phyloP scores from a whole-genome alignment of 2,113 vertebrate genomes.

The Chascanopsetta lugubris region DNA sequence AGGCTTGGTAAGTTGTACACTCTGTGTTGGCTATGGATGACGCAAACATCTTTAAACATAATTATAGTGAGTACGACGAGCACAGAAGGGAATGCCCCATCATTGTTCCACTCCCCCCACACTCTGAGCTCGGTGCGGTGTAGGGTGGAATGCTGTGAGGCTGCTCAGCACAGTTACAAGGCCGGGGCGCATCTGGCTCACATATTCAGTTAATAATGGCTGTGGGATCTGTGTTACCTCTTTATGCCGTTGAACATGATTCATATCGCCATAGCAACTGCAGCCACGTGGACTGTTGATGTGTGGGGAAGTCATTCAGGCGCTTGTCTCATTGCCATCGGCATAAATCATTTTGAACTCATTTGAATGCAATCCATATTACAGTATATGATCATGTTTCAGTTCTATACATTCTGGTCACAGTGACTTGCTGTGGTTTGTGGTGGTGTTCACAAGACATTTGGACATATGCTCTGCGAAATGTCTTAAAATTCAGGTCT shows the following conservation, averaged over 20 bases:
- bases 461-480: no score
- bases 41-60: constrained; percentile 23
- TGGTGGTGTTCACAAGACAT: neutral
- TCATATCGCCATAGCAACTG: constrained; percentile 27
- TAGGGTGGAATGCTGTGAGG: neutral
- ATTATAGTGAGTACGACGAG: neutral
- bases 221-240: constrained; percentile 10
- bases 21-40: constrained; percentile 32
- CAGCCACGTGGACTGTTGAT: neutral
- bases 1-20: neutral
- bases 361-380: neutral
- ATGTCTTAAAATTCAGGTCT: no score
- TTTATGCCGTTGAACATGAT: constrained; percentile 2
- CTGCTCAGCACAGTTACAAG: neutral
- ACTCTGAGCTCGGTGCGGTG: no score
- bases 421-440: neutral
- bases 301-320: neutral
- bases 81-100: neutral
- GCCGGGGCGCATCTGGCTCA: neutral
- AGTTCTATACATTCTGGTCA: neutral
- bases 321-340: neutral
- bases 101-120: neutral
- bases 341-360: neutral
- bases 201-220: neutral
- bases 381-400: neutral